Evolutionary conservation across 2,797 vertebrate genomes (phyloP), one percentile per base, ranked within the genome.

Genomic region (Labroides dimidiatus): DNA sequence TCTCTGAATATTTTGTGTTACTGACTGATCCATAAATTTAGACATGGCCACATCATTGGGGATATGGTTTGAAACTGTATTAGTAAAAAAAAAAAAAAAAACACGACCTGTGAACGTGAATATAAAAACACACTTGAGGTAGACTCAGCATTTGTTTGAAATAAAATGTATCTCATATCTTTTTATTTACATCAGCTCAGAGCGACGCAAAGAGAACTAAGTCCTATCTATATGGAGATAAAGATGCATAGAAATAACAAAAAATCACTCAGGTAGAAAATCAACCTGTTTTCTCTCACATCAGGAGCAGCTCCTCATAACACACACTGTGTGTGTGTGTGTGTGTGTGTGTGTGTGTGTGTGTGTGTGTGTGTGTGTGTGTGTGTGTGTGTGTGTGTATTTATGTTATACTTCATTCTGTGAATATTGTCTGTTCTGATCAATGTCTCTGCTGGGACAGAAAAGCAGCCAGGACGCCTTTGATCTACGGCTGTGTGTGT

Each of bases 391-490:
- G 19, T 14, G 19, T 13, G 8, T 21, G 47, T 23, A 12, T 15
- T 10, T 48, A 1, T 48, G 45, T 48, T 48, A 20, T 21, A 48
- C 23, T 23, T 48, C 20, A 48, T 48, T 14, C 21, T 13, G 20
- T 48, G 47, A 48, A 23, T 23, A 48, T 48, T 48, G 47, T 48
- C 47, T 48, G 20, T 23, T 48, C 47, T 48, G 47, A 48, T 48
- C 20, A 48, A 48, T 48, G 47, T 48, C 47, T 48, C 20, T 48
- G 21, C 47, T 48, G 47, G 47, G 47, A 48, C 45, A 48, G 45
- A 14, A 23, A 48, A 16, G 14, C 41, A 42, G 20, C 20, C 45
- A 48, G 45, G 45, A 48, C 45, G 8, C 21, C 47, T 48, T 13
- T 23, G 47, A 48, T 48, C 47, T 48, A 48, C 47, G 2, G 47